Percentiles rank a stretch among this genome's conserved stretches.
phyloP scores from a whole-genome alignment of 1,140 invertebrate genomes.

The Trachymyrmex septentrionalis region DNA sequence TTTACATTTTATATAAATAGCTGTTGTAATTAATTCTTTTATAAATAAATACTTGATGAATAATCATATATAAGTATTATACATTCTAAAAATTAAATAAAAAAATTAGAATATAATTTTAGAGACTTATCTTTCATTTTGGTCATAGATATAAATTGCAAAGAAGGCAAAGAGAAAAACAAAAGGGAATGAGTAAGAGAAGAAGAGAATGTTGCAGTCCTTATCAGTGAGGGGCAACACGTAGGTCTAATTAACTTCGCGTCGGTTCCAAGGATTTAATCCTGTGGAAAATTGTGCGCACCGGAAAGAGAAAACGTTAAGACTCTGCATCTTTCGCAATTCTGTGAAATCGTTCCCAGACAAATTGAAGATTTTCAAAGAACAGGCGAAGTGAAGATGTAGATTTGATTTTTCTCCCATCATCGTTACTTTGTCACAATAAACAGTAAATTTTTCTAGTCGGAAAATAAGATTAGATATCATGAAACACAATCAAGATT shows the following conservation, averaged over 20 bases:
- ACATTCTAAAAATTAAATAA: too few relatives aligned
- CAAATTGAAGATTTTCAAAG: constrained; percentile 59
- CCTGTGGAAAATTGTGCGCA: constrained; percentile 64
- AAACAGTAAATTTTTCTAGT: constrained; percentile 30
- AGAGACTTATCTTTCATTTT: constrained; percentile 10
- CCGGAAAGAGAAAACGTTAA: constrained; percentile 53
- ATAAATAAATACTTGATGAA: neutral
- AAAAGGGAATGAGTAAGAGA: neutral
- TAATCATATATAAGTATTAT: neutral
- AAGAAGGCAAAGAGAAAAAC: neutral
- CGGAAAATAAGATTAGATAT: neutral
- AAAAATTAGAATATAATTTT: constrained; percentile 16
- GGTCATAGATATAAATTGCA: constrained; percentile 5
- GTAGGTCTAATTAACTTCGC: constrained; percentile 75
- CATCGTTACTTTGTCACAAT: neutral
- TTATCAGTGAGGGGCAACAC: constrained; percentile 70
- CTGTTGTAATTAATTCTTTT: neutral
- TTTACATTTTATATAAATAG: neutral
- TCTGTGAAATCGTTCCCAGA: constrained; percentile 56
- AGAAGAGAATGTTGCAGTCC: constrained; percentile 52
- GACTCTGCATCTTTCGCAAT: constrained; percentile 70
- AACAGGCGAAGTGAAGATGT: constrained; percentile 21
- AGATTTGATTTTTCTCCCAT: constrained; percentile 43
- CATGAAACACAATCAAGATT: neutral
- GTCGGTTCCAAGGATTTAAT: constrained; percentile 72